Evolutionary conservation across 2,113 vertebrate genomes (phyloP).

Genomic region (Callocephalon fimbriatum): DNA sequence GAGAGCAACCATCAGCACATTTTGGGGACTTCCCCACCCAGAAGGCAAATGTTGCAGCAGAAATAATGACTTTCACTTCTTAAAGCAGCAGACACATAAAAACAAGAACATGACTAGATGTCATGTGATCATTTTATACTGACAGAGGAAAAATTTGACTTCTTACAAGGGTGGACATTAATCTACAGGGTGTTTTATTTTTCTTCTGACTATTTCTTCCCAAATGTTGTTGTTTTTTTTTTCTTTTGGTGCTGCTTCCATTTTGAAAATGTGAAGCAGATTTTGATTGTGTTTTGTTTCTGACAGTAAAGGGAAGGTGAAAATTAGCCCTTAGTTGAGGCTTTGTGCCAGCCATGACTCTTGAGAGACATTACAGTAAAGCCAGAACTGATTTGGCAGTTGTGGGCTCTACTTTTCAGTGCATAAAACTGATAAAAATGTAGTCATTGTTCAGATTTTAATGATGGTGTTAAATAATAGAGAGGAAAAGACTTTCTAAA

Average conservation of each 20-base stretch:
- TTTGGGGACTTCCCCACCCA: neutral
- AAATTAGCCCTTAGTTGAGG: neutral
- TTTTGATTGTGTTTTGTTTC: neutral
- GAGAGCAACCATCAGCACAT: neutral
- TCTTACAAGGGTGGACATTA: neutral
- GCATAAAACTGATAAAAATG: neutral
- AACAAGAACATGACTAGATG: neutral
- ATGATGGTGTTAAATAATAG: neutral
- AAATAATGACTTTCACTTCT: constrained; percentile 37
- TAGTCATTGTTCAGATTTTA: neutral
- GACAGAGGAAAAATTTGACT: neutral
- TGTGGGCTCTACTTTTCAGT: neutral
- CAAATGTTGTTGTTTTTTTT: rapidly evolving
- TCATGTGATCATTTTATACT: neutral
- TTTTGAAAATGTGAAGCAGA: neutral
- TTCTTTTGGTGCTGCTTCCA: neutral
- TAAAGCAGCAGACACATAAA: neutral
- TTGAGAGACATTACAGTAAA: neutral
- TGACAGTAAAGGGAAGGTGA: neutral
- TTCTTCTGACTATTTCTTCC: neutral
- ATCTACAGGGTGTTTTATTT: neutral
- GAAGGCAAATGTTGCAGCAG: neutral
- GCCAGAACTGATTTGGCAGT: neutral
- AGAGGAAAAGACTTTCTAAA: neutral
- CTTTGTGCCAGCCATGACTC: rapidly evolving